Percentiles rank a stretch among this genome's conserved stretches.
Conservation (phyloP, 2,888 invertebrate genomes). For the Pharmacophagus antenor region DNA sequence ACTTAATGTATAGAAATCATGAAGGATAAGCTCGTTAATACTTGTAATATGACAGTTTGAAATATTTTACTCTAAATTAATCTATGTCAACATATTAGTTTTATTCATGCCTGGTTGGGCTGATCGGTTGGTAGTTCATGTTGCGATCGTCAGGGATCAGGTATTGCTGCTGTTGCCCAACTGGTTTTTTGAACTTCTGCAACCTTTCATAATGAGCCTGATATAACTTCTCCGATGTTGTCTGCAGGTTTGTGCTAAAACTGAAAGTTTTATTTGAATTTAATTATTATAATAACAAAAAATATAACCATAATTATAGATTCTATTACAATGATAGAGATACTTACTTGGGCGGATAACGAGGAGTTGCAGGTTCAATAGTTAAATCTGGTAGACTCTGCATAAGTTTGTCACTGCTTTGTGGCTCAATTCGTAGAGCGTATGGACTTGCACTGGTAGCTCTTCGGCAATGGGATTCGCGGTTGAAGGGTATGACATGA, state of each 20-base stretch:
- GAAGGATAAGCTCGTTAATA: too few relatives aligned
- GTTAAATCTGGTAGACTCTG: constrained; percentile 90
- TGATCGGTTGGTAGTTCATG: constrained; percentile 91
- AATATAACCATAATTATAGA: not conserved
- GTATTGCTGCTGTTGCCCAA: constrained; percentile 49
- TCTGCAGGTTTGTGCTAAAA: constrained; percentile 44
- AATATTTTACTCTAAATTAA: not conserved
- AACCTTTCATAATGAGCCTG: constrained; percentile 61
- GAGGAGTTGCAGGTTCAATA: constrained; percentile 52
- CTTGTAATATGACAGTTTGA: not conserved
- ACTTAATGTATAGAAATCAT: not conserved
- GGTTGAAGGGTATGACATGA: not conserved
- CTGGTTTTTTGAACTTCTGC: constrained; percentile 58
- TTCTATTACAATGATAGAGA: not conserved
- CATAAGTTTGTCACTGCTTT: constrained; percentile 81
- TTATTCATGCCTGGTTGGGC: constrained; percentile 76
- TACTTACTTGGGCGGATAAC: constrained; percentile 34
- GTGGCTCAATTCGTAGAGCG: constrained; percentile 86
- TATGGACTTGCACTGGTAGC: constrained; percentile 38
- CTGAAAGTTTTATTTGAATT: not conserved
- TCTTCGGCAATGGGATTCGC: not conserved
- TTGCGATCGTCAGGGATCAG: constrained; percentile 83
- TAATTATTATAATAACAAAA: not conserved
- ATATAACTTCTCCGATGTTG: constrained; percentile 63
- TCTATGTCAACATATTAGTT: not conserved